Conservation (phyloP, 2,888 invertebrate genomes). For the Leucania comma region DNA sequence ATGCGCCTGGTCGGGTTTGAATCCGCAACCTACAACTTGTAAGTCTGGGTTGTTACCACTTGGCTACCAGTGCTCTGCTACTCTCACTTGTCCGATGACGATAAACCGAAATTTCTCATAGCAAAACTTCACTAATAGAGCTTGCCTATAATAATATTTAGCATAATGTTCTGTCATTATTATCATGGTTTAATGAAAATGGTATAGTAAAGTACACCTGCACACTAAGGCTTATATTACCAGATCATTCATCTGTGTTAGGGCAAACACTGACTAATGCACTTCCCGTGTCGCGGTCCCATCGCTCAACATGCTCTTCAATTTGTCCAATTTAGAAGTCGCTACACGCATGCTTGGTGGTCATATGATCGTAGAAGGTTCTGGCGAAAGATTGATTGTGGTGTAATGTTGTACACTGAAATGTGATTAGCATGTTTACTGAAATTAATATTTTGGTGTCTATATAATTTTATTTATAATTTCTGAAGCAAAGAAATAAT, state of each 20-base stretch:
- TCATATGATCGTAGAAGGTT: constrained; percentile 47
- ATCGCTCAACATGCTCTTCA: constrained; percentile 64
- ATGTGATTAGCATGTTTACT: neutral
- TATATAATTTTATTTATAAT: too few species aligned
- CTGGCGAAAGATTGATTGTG: constrained; percentile 44
- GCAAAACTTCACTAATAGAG: too few species aligned
- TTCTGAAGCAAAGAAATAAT: too few species aligned
- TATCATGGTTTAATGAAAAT: neutral
- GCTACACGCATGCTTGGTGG: constrained; percentile 39
- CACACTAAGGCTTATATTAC: constrained; percentile 31
- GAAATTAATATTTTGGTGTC: neutral
- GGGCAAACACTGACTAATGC: constrained; percentile 65
- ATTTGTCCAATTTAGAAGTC: constrained; percentile 54
- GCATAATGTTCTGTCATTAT: too few species aligned
- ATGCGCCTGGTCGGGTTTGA: too few species aligned
- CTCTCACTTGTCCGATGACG: too few species aligned
- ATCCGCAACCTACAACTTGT: too few species aligned
- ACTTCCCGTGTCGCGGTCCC: constrained; percentile 64
- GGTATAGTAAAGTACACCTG: constrained; percentile 16
- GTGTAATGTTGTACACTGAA: constrained; percentile 5
- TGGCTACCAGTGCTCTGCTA: too few species aligned
- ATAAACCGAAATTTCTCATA: too few species aligned
- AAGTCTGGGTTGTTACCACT: too few species aligned
- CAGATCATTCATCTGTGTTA: constrained; percentile 61
- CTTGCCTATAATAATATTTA: too few species aligned